These are phyloP conservation scores for Pygoscelis adeliae DNA, from an alignment of 2,113 vertebrate genomes.

Conservation along the genomic window DNA sequence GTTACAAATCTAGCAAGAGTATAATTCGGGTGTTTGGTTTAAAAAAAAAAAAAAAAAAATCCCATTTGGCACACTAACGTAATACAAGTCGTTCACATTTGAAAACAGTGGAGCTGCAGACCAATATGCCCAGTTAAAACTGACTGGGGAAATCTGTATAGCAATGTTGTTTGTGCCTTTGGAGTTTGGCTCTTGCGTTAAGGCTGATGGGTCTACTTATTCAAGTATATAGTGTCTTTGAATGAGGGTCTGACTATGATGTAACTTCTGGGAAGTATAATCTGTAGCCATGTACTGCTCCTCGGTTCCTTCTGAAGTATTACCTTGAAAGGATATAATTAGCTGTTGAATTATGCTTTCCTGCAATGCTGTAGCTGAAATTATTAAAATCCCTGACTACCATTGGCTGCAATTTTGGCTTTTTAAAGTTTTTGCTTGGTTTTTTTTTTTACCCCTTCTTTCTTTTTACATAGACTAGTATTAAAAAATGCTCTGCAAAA, in stretches of 20 bases:
- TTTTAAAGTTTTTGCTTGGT: background rate
- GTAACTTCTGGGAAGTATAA: background rate
- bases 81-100: accelerated
- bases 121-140: background rate
- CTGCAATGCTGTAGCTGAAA: background rate
- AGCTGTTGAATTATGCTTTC: background rate
- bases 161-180: background rate
- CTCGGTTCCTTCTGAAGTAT: background rate
- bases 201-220: background rate
- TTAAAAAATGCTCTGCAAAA: background rate
- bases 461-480: background rate
- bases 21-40: accelerated
- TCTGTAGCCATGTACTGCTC: background rate
- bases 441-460: no score
- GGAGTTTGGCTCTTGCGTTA: background rate
- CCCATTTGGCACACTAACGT: no score
- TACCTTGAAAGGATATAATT: background rate
- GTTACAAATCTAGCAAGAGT: background rate
- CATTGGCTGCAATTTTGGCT: background rate
- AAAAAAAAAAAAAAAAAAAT: no score
- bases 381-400: background rate
- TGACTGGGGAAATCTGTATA: background rate
- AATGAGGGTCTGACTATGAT: background rate
- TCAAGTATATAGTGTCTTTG: background rate
- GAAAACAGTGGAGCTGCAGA: background rate